Evolutionary conservation across 2,888 invertebrate genomes (phyloP).

Genomic region (Campoplex nolae): DNA sequence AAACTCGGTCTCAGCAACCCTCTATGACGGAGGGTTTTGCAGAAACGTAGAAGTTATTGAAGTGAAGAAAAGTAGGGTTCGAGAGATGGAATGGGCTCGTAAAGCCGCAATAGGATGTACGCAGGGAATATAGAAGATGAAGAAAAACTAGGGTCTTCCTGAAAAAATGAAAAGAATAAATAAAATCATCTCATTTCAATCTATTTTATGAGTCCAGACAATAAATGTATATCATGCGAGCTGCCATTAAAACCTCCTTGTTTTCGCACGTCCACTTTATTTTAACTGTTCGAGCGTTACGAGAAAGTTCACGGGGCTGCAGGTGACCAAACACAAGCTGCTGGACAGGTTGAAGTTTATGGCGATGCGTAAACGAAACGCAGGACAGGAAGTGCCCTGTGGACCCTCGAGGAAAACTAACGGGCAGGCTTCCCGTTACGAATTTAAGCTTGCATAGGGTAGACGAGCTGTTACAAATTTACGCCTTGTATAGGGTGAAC

Average conservation of each 20-base stretch:
- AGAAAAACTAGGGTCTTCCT: too few species aligned
- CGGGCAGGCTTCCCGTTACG: conserved; percentile 67
- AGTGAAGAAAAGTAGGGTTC: too few species aligned
- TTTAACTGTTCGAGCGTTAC: conserved; percentile 32
- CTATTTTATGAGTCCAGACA: background rate
- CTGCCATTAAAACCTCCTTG: background rate
- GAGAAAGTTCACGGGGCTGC: background rate
- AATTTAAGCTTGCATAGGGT: conserved; percentile 69
- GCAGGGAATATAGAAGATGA: background rate
- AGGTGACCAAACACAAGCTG: conserved; percentile 16
- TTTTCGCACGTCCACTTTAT: background rate
- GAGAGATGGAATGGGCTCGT: too few species aligned
- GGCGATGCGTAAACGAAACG: conserved; percentile 25
- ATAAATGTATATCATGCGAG: background rate
- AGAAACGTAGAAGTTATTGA: too few species aligned
- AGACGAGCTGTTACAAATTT: conserved; percentile 71
- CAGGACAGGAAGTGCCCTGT: background rate
- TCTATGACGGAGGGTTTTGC: too few species aligned
- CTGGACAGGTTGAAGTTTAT: conserved; percentile 18
- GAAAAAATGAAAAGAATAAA: background rate
- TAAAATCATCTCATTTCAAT: background rate
- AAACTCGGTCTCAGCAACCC: too few species aligned
- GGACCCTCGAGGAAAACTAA: conserved; percentile 47
- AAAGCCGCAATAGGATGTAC: too few species aligned
- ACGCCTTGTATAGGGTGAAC: conserved; percentile 62